Base-by-base conservation (phyloP, 2,797 vertebrate species). In the Sebastes vulpes region DNA sequence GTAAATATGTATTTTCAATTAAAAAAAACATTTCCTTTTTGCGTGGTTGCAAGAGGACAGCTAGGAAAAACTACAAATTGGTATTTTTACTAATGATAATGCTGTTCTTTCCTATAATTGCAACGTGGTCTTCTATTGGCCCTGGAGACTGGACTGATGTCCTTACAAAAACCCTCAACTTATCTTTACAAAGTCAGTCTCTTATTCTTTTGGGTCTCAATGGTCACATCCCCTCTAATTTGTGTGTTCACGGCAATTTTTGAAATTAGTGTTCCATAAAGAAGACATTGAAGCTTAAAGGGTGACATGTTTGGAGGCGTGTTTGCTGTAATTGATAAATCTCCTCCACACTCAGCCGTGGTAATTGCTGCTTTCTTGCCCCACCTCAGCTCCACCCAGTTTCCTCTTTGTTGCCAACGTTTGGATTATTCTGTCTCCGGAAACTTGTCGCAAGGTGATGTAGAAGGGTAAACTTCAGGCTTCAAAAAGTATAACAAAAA, bases 291-390 rank as follows among this genome's bases (percentile, higher is more conserved):
- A 14, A 12, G 21, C 11, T 72, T 23, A 65, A 56, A 65, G 46
- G 64, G 18, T 56, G 67, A 48, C 23, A 64, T 64, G 42, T 64
- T 82, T 53, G 31, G 23, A 28, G 65, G 65, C 16, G 54, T 65
- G 46, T 77, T 77, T 58, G 50, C 7, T 38, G 26, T 52, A 48
- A 56, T 23, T 75, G 54, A 54, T 57, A 50, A 70, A 74, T 31
- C 25, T 70, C 8, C 25, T 48, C 8, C 16, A 57, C 11, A 23
- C 20, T 63, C 63, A 59, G 48, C 25, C 6, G 1, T 72, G 14
- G 35, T 57, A 25, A 67, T 58, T 57, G 28, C 9, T 52, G 8
- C 28, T n/a, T 29, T 42, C 38, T 16, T 42, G 12, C 52, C 23
- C 18, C 8, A 59, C 9, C 57, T 59, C 21, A 65, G 56, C 59